phyloP scores from a whole-genome alignment of 2,113 vertebrate genomes.

The Coptodon rendalli region DNA sequence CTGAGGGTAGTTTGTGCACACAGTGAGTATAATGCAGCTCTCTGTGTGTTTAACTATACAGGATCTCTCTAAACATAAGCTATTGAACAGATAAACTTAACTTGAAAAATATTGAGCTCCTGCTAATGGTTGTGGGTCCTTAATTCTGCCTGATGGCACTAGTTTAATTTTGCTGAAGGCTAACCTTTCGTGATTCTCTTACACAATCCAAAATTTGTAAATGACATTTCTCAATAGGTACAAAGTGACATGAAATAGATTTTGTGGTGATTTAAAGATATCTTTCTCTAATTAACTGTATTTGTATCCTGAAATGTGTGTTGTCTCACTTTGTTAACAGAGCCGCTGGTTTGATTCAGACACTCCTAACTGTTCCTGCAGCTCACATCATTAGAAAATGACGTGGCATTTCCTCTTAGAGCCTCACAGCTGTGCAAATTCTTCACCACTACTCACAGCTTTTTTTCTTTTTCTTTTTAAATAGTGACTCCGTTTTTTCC shows the following conservation, averaged over 20 bases:
- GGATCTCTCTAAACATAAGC: background rate
- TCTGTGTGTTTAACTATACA: background rate
- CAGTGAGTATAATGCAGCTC: background rate
- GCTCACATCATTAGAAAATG: background rate
- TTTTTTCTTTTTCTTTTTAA: rapidly evolving
- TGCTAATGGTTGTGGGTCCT: background rate
- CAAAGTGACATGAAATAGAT: background rate
- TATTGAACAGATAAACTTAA: background rate
- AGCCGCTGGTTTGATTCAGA: background rate
- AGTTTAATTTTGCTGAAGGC: background rate
- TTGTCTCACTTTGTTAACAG: background rate
- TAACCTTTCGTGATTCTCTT: background rate
- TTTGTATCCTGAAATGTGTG: background rate
- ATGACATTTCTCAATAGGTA: background rate
- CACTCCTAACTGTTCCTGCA: background rate
- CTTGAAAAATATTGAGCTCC: background rate
- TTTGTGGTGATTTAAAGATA: background rate
- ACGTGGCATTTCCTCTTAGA: background rate
- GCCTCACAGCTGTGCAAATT: background rate
- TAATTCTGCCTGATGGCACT: background rate
- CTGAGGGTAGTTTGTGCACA: background rate
- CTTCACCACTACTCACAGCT: background rate
- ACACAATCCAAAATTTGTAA: background rate
- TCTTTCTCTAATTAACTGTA: background rate
- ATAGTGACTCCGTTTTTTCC: background rate